phyloP scores from a whole-genome alignment of 2,888 invertebrate species.

The Galerucella calmariensis region DNA sequence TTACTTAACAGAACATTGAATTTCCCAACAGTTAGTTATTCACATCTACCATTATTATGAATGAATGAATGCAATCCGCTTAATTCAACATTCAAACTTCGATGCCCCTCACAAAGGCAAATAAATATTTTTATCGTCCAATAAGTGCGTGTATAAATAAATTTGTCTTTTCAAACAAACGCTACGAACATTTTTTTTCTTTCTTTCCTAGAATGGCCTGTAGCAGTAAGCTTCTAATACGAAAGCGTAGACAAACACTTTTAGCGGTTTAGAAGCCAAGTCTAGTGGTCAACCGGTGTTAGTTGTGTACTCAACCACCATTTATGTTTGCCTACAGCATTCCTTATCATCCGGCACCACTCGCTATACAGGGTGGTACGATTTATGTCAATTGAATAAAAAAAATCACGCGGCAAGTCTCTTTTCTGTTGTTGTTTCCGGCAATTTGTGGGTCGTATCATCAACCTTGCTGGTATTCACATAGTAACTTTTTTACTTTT shows the following conservation, averaged over 20 bases:
- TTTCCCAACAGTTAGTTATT: background rate
- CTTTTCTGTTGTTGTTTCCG: too few species aligned
- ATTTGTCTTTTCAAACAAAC: constrained; percentile 44
- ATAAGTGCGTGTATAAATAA: constrained; percentile 46
- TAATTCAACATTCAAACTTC: constrained; percentile 21
- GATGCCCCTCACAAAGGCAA: constrained; percentile 24
- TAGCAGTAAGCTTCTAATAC: constrained; percentile 60
- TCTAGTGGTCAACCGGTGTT: constrained; percentile 57
- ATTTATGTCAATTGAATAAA: background rate
- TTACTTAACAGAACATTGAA: background rate
- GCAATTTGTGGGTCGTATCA: too few species aligned
- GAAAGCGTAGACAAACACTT: constrained; percentile 63
- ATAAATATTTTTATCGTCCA: constrained; percentile 42
- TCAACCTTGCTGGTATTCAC: background rate
- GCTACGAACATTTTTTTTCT: constrained; percentile 44
- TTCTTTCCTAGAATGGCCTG: constrained; percentile 54
- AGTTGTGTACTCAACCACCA: constrained; percentile 56
- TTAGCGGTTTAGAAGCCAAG: constrained; percentile 61
- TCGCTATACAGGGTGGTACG: constrained; percentile 31
- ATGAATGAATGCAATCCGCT: constrained; percentile 25
- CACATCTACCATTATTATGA: constrained; percentile 1
- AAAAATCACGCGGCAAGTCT: background rate
- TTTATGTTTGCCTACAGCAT: constrained; percentile 57
- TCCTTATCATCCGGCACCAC: constrained; percentile 48
- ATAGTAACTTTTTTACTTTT: too few species aligned